A percentile compares a stretch with the other conserved stretches of the same genome.
phyloP scores from a whole-genome alignment of 2,113 vertebrate species.

The Pelmatolapia mariae region DNA sequence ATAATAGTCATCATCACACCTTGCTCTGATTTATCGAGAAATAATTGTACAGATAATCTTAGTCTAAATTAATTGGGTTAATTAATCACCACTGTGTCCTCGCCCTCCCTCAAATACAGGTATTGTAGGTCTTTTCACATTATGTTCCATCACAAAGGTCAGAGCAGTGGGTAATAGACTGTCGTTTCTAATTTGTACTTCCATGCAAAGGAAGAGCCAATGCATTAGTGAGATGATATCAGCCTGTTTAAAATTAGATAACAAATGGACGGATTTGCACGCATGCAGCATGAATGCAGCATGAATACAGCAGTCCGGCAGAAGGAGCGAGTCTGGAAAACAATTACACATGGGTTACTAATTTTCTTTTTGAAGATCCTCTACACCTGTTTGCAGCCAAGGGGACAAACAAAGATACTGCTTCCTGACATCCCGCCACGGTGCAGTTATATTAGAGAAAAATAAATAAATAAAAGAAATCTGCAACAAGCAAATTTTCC shows the following conservation, averaged over 20 bases:
- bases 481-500: slow-evolving; percentile 54
- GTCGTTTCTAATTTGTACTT: slow-evolving; percentile 66
- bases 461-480: slow-evolving; percentile 28
- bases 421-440: neutral
- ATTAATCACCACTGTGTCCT: slow-evolving; percentile 66
- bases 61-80: slow-evolving; percentile 73
- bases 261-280: slow-evolving; percentile 57
- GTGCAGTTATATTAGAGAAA: neutral
- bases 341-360: slow-evolving; percentile 13
- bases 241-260: slow-evolving; percentile 55
- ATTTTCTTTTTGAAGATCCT: slow-evolving; percentile 37
- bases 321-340: neutral
- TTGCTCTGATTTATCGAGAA: slow-evolving; percentile 65
- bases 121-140: slow-evolving; percentile 59
- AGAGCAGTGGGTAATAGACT: slow-evolving; percentile 61
- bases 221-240: slow-evolving; percentile 63
- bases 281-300: neutral
- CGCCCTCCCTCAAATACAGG: slow-evolving; percentile 40
- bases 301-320: neutral
- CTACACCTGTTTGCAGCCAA: slow-evolving; percentile 48
- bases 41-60: slow-evolving; percentile 72
- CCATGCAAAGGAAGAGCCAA: slow-evolving; percentile 54
- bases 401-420: slow-evolving; percentile 10
- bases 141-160: slow-evolving; percentile 63
- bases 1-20: slow-evolving; percentile 55